A percentile compares a stretch with the other conserved stretches of the same genome.
Conservation (phyloP, 2,113 vertebrate genomes). For the Indri indri region DNA sequence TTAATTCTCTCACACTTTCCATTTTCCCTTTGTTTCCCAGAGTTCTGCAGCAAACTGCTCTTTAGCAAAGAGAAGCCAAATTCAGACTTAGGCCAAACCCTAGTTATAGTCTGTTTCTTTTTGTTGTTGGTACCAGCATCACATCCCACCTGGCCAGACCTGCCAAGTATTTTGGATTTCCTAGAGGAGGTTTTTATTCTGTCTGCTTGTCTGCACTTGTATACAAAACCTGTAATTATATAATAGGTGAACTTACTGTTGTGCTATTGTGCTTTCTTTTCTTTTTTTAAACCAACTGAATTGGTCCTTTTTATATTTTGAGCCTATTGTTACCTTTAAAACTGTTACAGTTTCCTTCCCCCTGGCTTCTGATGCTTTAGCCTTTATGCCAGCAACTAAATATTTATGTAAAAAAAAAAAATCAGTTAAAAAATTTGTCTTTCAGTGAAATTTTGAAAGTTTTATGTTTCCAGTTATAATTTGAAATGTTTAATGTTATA, state of each 20-base stretch:
- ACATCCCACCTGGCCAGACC: constrained; percentile 84
- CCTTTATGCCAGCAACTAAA: constrained; percentile 78
- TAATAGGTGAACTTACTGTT: constrained; percentile 87
- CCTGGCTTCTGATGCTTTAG: constrained; percentile 74
- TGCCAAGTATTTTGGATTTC: constrained; percentile 89
- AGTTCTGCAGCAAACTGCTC: constrained; percentile 83
- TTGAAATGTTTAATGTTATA: constrained; percentile 9
- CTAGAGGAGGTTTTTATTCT: constrained; percentile 87
- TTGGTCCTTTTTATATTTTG: constrained; percentile 83
- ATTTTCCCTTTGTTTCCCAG: constrained; percentile 81
- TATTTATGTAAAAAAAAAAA: constrained; percentile 65
- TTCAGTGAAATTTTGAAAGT: constrained; percentile 57
- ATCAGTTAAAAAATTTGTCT: constrained; percentile 64
- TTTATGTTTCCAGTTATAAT: neutral
- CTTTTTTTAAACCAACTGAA: constrained; percentile 84
- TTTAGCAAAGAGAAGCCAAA: constrained; percentile 83
- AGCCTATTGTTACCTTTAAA: constrained; percentile 84
- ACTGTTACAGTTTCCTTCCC: constrained; percentile 78
- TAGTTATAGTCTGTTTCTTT: constrained; percentile 83
- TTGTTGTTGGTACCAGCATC: constrained; percentile 84
- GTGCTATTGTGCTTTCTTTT: constrained; percentile 85
- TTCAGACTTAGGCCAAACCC: constrained; percentile 81
- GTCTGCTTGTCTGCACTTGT: constrained; percentile 88
- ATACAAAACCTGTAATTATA: constrained; percentile 86
- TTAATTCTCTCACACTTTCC: constrained; percentile 79